Evolutionary conservation across 2,797 vertebrate species (phyloP).

Genomic region (Crenuchus spilurus): DNA sequence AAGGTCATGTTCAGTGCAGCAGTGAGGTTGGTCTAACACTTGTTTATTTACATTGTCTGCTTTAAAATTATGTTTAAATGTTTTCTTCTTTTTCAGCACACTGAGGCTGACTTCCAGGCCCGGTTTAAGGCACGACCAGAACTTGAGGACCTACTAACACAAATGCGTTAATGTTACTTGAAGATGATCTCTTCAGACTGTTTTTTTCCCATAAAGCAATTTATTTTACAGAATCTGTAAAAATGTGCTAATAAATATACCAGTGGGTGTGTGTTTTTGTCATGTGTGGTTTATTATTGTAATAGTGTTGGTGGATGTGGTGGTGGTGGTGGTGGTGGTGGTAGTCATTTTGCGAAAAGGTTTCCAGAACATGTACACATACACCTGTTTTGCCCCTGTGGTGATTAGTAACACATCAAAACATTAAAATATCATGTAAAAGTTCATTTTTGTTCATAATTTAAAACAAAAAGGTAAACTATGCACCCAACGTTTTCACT

Average conservation of each 20-base stretch:
- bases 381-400: too few species aligned
- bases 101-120: conserved; percentile 80
- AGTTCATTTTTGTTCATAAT: too few species aligned
- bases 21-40: too few species aligned
- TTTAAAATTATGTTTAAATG: too few species aligned
- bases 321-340: too few species aligned
- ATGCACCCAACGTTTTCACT: too few species aligned
- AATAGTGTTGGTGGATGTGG: too few species aligned
- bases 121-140: conserved; percentile 88
- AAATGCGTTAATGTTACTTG: conserved; percentile 64
- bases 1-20: too few species aligned
- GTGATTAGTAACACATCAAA: too few species aligned
- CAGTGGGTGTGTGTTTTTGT: background rate
- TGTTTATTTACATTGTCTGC: background rate
- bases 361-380: background rate
- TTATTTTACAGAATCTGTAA: background rate
- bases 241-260: conserved; percentile 1
- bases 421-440: too few species aligned
- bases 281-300: too few species aligned
- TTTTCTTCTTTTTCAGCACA: conserved; percentile 76
- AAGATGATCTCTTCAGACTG: background rate
- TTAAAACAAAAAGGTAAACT: too few species aligned
- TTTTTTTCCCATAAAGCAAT: background rate
- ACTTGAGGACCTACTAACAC: conserved; percentile 83
- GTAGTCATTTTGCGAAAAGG: background rate